These are phyloP conservation scores for Sitophilus oryzae DNA, from an alignment of 1,140 invertebrate genomes.

Conservation along the genomic window DNA sequence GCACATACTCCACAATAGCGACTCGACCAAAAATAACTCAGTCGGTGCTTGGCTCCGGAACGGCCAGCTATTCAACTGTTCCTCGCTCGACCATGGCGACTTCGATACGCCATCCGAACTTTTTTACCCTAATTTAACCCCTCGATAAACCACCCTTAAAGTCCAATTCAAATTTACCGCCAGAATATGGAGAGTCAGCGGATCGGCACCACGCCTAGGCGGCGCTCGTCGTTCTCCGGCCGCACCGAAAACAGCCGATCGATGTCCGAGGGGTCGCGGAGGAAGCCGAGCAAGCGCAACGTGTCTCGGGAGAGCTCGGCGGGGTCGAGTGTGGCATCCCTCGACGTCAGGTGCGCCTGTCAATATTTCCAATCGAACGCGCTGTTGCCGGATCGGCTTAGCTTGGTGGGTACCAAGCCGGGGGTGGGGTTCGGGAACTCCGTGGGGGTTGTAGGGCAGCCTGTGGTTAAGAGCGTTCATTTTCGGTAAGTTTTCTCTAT, in stretches of 20 bases:
- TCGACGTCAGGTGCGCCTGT: constrained; percentile 76
- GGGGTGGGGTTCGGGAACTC: background rate
- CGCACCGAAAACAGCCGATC: constrained; percentile 45
- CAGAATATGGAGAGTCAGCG: constrained; percentile 5
- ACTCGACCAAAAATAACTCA: background rate
- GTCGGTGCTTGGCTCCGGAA: background rate
- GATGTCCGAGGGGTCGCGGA: constrained; percentile 55
- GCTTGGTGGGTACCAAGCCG: constrained; percentile 23
- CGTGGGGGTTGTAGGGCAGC: too few relatives aligned
- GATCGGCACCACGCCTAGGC: background rate
- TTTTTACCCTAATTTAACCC: too few relatives aligned
- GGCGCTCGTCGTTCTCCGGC: constrained; percentile 22
- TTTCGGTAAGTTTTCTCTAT: constrained; percentile 10
- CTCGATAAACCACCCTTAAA: background rate
- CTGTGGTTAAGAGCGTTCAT: constrained; percentile 13
- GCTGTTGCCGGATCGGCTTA: constrained; percentile 51
- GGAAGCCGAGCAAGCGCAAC: constrained; percentile 48
- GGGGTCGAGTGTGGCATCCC: constrained; percentile 60
- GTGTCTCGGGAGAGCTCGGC: constrained; percentile 51
- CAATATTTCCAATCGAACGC: constrained; percentile 77
- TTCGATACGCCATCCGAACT: too few relatives aligned
- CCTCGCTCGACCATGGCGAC: background rate
- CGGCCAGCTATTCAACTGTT: background rate
- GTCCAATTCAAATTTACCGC: background rate
- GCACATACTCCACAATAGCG: background rate